Percentiles rank a stretch among this genome's conserved stretches.
phyloP scores from a whole-genome alignment of 2,113 vertebrate genomes.

The Menura novaehollandiae region DNA sequence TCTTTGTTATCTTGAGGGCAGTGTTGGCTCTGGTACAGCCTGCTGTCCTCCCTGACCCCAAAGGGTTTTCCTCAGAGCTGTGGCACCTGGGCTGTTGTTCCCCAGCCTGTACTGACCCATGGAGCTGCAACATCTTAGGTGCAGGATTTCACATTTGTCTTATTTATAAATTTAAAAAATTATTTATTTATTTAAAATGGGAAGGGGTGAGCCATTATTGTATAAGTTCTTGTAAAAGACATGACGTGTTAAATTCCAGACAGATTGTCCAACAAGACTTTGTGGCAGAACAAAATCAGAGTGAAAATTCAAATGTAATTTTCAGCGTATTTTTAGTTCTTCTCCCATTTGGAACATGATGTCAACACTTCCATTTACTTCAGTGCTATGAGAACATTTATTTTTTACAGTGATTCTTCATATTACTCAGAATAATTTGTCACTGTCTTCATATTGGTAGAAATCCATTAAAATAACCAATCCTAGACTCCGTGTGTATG shows the following conservation, averaged over 20 bases:
- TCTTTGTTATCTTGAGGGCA: neutral
- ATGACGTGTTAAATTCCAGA: fast-evolving
- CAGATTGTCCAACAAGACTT: neutral
- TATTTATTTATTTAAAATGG: neutral
- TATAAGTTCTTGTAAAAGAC: neutral
- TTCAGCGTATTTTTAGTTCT: neutral
- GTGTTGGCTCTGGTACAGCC: neutral
- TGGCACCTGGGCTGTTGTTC: neutral
- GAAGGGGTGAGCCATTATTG: neutral
- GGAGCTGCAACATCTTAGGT: fast-evolving
- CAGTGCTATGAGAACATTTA: neutral
- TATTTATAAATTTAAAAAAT: neutral
- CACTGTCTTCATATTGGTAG: neutral
- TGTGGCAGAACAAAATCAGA: neutral
- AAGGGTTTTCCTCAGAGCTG: neutral
- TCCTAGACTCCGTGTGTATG: fast-evolving
- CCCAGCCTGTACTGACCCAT: neutral
- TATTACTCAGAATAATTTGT: neutral
- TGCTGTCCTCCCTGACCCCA: neutral
- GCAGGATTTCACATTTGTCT: neutral
- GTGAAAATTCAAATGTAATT: neutral
- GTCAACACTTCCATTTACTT: neutral
- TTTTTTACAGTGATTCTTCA: neutral
- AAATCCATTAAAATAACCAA: neutral
- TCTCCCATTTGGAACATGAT: neutral